Percentiles rank a stretch among this genome's conserved stretches.
phyloP scores from a whole-genome alignment of 2,797 vertebrate genomes.

The Taenioides sp. region DNA sequence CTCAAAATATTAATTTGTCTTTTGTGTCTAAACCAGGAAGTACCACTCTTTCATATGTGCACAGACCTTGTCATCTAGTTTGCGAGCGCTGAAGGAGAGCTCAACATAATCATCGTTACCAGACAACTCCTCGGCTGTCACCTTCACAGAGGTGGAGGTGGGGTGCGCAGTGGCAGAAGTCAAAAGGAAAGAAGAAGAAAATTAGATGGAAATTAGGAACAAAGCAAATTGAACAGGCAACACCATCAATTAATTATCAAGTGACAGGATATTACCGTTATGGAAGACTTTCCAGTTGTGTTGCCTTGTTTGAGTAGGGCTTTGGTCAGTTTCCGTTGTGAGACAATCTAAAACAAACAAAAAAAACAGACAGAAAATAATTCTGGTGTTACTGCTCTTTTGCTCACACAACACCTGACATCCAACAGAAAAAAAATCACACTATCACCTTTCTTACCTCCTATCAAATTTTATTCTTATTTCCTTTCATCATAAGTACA shows the following conservation, averaged over 20 bases:
- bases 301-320: constrained; percentile 96
- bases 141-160: constrained; percentile 67
- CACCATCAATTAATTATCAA: constrained; percentile 66
- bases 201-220: constrained; percentile 12
- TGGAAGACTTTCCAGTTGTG: constrained; percentile 95
- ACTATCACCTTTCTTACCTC: constrained; percentile 23
- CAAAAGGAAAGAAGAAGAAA: not conserved
- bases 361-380: constrained; percentile 1
- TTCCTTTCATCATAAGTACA: constrained; percentile 13
- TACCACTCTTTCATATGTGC: not conserved
- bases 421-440: constrained; percentile 6
- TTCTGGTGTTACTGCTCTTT: not conserved
- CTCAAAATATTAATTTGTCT: constrained; percentile 27
- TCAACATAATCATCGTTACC: constrained; percentile 98
- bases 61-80: constrained; percentile 96
- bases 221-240: constrained; percentile 44
- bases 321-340: constrained; percentile 95
- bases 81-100: constrained; percentile 95
- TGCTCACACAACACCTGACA: not conserved
- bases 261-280: constrained; percentile 82
- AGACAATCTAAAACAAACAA: constrained; percentile 88
- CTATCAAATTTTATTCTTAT: constrained; percentile 37
- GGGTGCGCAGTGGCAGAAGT: not conserved
- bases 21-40: constrained; percentile 19
- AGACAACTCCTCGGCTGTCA: constrained; percentile 95